phyloP scores from a whole-genome alignment of 1,140 invertebrate species.

The Radopholus similis region DNA sequence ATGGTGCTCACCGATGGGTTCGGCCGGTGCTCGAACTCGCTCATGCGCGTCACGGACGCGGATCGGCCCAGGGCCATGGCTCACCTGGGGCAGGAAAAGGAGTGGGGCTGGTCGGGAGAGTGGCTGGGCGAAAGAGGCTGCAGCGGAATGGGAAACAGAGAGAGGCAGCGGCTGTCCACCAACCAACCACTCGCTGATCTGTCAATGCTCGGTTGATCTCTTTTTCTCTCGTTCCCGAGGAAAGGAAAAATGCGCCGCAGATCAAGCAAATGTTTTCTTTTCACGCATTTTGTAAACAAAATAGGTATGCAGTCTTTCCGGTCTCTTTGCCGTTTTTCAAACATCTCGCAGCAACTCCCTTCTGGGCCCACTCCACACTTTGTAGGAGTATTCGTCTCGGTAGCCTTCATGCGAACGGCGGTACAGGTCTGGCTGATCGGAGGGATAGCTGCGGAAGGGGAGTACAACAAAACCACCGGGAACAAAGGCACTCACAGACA shows the following conservation, averaged over 20 bases:
- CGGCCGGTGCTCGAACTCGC: constrained; percentile 5
- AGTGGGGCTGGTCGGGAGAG: not conserved
- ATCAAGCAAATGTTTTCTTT: too few relatives aligned
- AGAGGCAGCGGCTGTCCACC: not conserved
- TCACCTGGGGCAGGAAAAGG: not conserved
- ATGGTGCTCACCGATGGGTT: not conserved
- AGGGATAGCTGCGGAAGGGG: not conserved
- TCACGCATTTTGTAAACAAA: too few relatives aligned
- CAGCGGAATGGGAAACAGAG: not conserved
- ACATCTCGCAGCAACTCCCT: constrained; percentile 3
- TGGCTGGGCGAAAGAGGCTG: not conserved
- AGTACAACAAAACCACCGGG: not conserved
- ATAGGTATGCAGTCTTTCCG: too few relatives aligned
- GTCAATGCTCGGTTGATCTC: too few relatives aligned
- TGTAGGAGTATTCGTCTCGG: constrained; percentile 8
- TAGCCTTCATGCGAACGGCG: constrained; percentile 6
- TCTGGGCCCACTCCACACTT: constrained; percentile 4
- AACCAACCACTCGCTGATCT: too few relatives aligned
- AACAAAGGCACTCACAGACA: not conserved
- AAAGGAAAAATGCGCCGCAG: too few relatives aligned
- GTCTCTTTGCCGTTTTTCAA: too few relatives aligned
- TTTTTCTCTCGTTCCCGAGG: too few relatives aligned
- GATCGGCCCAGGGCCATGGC: not conserved
- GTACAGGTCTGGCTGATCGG: constrained; percentile 9
- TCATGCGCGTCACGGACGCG: constrained; percentile 1